phyloP scores from a whole-genome alignment of 2,888 invertebrate species.

The Steinernema carpocapsae region DNA sequence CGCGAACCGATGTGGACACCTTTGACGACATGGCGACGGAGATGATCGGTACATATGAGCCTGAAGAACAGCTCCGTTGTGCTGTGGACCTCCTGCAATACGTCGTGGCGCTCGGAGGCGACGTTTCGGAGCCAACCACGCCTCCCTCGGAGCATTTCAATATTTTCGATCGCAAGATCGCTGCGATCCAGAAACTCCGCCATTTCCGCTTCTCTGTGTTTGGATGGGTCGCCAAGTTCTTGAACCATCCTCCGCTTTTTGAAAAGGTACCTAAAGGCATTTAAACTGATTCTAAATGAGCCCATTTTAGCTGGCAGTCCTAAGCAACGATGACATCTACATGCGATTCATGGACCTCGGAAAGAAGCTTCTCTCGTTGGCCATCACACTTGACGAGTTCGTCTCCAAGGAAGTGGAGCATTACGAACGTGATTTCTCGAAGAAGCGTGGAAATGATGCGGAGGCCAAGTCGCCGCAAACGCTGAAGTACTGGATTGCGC shows the following conservation, averaged over 20 bases:
- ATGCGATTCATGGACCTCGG: constrained; percentile 52
- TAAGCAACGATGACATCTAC: constrained; percentile 54
- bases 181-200: constrained; percentile 79
- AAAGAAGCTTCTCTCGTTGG: constrained; percentile 51
- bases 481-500: constrained; percentile 47
- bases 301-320: constrained; percentile 40
- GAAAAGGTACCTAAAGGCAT: constrained; percentile 72
- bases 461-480: constrained; percentile 3
- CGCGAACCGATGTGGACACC: constrained; percentile 52
- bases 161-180: constrained; percentile 78
- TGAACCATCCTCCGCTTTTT: constrained; percentile 78
- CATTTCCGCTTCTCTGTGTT: constrained; percentile 84
- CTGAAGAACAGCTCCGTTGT: constrained; percentile 55
- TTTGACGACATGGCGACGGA: constrained; percentile 62
- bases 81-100: constrained; percentile 57
- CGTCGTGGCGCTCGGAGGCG: constrained; percentile 58
- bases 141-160: constrained; percentile 73
- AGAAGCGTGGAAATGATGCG: not conserved
- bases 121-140: constrained; percentile 36
- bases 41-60: constrained; percentile 49
- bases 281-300: not conserved
- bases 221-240: constrained; percentile 78
- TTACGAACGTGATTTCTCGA: constrained; percentile 6
- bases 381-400: constrained; percentile 58
- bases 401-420: constrained; percentile 43